Conservation (phyloP, 1,140 invertebrate species). For the Zeugodacus cucurbitae region DNA sequence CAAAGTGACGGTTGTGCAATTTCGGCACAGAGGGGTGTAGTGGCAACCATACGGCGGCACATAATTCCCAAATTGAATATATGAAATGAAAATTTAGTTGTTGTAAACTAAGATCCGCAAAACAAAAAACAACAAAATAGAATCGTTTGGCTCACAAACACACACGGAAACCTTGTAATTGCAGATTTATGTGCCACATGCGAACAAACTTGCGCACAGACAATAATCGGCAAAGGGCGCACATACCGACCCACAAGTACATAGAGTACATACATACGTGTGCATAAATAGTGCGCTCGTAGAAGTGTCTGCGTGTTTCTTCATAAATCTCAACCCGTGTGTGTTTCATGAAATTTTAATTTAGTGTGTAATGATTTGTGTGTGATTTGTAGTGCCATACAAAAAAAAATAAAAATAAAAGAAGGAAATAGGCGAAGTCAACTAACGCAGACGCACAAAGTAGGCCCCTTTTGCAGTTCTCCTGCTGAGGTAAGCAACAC, state of each 20-base stretch:
- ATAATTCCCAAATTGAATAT: neutral
- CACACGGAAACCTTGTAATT: constrained; percentile 28
- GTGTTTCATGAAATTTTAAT: constrained; percentile 27
- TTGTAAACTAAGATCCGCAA: neutral
- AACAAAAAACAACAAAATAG: constrained; percentile 16
- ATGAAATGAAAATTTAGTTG: neutral
- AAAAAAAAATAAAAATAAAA: neutral
- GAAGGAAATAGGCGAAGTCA: neutral
- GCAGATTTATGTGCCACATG: constrained; percentile 17
- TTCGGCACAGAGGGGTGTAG: neutral
- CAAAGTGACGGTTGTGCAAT: constrained; percentile 9
- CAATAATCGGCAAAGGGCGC: neutral
- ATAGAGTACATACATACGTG: neutral
- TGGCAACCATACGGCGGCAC: neutral
- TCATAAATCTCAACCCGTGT: neutral
- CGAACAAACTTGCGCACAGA: neutral
- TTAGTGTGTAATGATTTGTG: constrained; percentile 5
- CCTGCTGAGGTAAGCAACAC: neutral
- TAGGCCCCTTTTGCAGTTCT: neutral
- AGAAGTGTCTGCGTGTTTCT: neutral
- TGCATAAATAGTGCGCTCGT: no score
- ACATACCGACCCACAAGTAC: neutral
- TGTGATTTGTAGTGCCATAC: constrained; percentile 1
- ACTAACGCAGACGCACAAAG: neutral
- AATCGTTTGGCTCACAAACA: neutral